A percentile compares a stretch with the other conserved stretches of the same genome.
These are phyloP conservation scores for Telmatochromis sp. DNA, from an alignment of 2,113 vertebrate species.

Conservation along the genomic window DNA sequence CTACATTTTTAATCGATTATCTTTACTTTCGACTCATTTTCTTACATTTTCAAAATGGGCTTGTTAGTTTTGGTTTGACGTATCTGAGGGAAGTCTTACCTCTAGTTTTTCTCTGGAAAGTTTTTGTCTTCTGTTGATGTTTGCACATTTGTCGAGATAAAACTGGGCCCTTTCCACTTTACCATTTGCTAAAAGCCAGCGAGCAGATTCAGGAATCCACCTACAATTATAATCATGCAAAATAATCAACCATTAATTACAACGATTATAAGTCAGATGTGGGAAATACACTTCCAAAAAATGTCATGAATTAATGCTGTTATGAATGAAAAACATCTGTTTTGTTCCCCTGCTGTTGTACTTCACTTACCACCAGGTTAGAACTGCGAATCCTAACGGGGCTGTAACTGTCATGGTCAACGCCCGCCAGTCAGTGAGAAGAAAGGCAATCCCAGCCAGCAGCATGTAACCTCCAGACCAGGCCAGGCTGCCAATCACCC, in stretches of 20 bases:
- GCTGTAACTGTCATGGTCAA: conserved; percentile 53
- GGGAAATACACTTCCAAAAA: background rate
- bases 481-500: conserved; percentile 53
- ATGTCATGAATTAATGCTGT: background rate
- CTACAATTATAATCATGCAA: conserved; percentile 32
- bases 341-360: background rate
- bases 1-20: fast-evolving
- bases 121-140: conserved; percentile 62
- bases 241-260: too few relatives aligned
- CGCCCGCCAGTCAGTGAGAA: conserved; percentile 57
- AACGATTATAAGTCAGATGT: background rate
- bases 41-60: background rate
- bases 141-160: conserved; percentile 76
- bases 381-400: conserved; percentile 44
- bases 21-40: background rate
- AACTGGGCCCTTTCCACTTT: conserved; percentile 67
- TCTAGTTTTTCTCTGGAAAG: conserved; percentile 58
- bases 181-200: conserved; percentile 82
- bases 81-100: conserved; percentile 29
- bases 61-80: background rate
- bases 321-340: background rate
- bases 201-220: conserved; percentile 87
- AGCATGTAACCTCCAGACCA: conserved; percentile 66
- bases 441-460: conserved; percentile 53
- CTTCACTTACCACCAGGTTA: conserved; percentile 66